phyloP scores from a whole-genome alignment of 2,797 vertebrate genomes.

The Scolopax bukidnonensis region DNA sequence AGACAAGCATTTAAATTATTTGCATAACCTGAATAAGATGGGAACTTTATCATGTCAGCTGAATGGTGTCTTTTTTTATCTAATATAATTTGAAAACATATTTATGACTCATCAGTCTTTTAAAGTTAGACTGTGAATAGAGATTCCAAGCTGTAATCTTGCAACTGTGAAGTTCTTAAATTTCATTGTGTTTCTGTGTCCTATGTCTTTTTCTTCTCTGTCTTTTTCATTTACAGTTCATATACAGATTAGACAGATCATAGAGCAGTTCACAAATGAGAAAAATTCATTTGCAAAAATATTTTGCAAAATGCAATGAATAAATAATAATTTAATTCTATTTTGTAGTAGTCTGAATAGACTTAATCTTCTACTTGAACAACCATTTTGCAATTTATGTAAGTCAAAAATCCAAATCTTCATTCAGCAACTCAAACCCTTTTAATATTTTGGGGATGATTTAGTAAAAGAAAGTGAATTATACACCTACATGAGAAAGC shows the following conservation, averaged over 20 bases:
- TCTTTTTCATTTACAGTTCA: not conserved
- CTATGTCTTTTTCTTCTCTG: not conserved
- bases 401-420: not conserved
- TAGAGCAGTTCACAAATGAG: not conserved
- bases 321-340: not conserved
- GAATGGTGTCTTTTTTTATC: not conserved
- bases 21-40: not conserved
- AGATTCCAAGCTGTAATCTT: not conserved
- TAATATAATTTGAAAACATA: not conserved
- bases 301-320: not conserved
- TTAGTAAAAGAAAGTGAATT: not conserved
- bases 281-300: not conserved
- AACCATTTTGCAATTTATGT: not conserved
- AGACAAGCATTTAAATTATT: not conserved
- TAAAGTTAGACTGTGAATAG: not conserved
- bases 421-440: not conserved
- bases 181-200: not conserved
- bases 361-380: not conserved
- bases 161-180: not conserved
- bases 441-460: not conserved
- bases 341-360: not conserved
- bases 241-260: not conserved
- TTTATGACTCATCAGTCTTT: not conserved
- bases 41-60: not conserved
- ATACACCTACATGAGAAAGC: not conserved